A percentile compares a stretch with the other conserved stretches of the same genome.
These are phyloP conservation scores for Torymus texanus DNA, from an alignment of 2,888 invertebrate genomes.

Conservation along the genomic window DNA sequence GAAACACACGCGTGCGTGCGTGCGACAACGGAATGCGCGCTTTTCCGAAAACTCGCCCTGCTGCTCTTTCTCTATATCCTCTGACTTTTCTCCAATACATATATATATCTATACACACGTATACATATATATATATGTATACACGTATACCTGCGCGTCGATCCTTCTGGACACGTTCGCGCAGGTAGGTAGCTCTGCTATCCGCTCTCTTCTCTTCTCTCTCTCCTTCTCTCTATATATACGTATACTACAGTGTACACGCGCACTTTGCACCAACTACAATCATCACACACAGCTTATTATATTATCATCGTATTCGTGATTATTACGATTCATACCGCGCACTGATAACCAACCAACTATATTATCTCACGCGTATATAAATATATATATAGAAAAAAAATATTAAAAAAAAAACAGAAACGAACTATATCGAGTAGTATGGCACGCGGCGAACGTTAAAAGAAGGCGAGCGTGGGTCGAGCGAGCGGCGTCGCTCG, in stretches of 20 bases:
- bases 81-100: neutral
- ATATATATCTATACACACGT: neutral
- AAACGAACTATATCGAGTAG: no score
- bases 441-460: neutral
- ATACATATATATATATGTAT: neutral
- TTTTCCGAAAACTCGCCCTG: neutral
- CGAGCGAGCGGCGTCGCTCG: slow-evolving; percentile 64
- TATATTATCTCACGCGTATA: no score
- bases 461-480: neutral
- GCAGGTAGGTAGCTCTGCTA: neutral
- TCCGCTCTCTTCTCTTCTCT: neutral
- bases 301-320: no score
- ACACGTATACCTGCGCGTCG: neutral
- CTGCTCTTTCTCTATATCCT: neutral
- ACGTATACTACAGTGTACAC: no score
- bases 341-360: no score
- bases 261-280: no score
- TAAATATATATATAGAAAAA: no score
- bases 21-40: neutral
- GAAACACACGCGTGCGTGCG: neutral
- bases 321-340: no score
- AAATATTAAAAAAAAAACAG: no score
- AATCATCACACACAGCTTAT: no score
- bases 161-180: neutral
- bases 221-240: no score